phyloP scores from a whole-genome alignment of 2,888 invertebrate species.

The Mimumesa dahlbomi region DNA sequence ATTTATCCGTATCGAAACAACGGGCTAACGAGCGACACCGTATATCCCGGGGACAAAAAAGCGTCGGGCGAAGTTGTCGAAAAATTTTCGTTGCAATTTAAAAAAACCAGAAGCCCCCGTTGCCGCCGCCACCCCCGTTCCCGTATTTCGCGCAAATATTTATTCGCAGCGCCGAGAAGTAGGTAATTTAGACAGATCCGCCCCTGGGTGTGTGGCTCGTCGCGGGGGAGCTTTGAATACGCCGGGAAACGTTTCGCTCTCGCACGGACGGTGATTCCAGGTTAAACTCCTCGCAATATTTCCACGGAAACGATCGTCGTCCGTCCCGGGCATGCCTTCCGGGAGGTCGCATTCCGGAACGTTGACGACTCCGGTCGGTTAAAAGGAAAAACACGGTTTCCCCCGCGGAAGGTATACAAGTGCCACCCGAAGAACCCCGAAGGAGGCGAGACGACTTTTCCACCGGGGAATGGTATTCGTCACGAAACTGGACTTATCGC shows the following conservation, averaged over 20 bases:
- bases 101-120: slow-evolving; percentile 12
- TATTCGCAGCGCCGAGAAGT: slow-evolving; percentile 21
- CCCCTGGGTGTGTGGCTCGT: slow-evolving; percentile 13
- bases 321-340: slow-evolving; percentile 34
- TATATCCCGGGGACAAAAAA: too few relatives aligned
- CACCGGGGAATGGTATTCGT: slow-evolving; percentile 49
- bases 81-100: slow-evolving; percentile 29
- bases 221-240: slow-evolving; percentile 29
- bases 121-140: background rate
- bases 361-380: slow-evolving; percentile 42
- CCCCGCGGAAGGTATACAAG: slow-evolving; percentile 25
- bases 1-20: too few relatives aligned
- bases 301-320: slow-evolving; percentile 37
- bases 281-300: slow-evolving; percentile 45
- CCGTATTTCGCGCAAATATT: slow-evolving; percentile 38
- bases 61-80: background rate
- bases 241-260: slow-evolving; percentile 3
- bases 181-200: slow-evolving; percentile 39
- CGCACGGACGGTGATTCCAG: slow-evolving; percentile 16
- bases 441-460: too few relatives aligned
- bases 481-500: slow-evolving; percentile 64
- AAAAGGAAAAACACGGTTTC: slow-evolving; percentile 54
- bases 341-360: slow-evolving; percentile 48
- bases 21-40: too few relatives aligned
- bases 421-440: slow-evolving; percentile 7